Base-by-base conservation (phyloP, 2,797 vertebrate species). In the Syngnathus rostellatus region DNA sequence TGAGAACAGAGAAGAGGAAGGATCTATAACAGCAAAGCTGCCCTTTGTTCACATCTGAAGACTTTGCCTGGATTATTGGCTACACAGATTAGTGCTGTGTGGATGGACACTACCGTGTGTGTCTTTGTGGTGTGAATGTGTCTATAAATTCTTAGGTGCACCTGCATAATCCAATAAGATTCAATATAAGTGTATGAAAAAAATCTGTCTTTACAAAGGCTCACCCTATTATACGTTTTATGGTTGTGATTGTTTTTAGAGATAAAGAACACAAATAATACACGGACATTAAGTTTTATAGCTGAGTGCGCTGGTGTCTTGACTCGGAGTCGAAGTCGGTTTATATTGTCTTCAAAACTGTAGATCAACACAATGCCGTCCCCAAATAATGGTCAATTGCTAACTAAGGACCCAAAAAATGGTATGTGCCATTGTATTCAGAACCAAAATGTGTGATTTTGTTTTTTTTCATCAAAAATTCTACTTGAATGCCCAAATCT, bases 1-100 rank as follows among this genome's bases (percentile, higher is more conserved):
- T 62, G 72, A 85, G 83, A 90, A 87, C 72, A 85, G 77, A 82
- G 77, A 73, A 75, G 70, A 72, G 59, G 80, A 77, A 79, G 79
- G 82, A 87, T 90, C 88, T 86, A 85, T 89, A 89, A 81, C 72
- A 73, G 80, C 82, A 84, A 81, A 68, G 76, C 77, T 80, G 83
- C 78, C 79, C 77, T 89, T 90, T 89, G 87, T 90, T 89, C 85
- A 72, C 62, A 41, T 72, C 71, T 77, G 75, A 76, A 81, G 78
- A 72, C 73, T 72, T 76, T 79, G 77, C 72, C 73, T 72, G 74
- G 70, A 75, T 83, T 87, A 89, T 90, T 74, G 79, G 87, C 76
- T 78, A 70, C 73, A 77, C 77, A 87, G 86, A 90, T 90, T 90
- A 87, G 81, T 74, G 79, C 77, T 70, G 72, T 79, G 85, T 88